Evolutionary conservation across 2,888 invertebrate genomes (phyloP).

Genomic region (Oscheius sp.): DNA sequence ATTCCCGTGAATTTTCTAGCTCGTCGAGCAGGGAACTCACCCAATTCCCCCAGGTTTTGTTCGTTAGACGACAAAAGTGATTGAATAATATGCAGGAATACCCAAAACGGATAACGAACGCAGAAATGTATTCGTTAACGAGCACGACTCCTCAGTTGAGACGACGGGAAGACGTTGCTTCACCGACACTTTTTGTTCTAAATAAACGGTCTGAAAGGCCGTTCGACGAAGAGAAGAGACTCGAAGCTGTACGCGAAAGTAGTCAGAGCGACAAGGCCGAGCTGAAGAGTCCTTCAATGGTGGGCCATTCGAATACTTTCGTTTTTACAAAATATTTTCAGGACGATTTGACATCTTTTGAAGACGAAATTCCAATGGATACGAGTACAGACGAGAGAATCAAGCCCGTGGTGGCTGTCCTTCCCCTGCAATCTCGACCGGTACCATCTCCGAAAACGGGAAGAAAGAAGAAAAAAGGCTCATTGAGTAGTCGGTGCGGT

Average conservation of each 20-base stretch:
- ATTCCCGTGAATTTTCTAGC: constrained; percentile 11
- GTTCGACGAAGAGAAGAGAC: constrained; percentile 6
- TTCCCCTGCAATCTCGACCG: constrained; percentile 14
- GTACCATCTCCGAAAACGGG: constrained; percentile 28
- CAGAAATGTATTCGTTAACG: constrained; percentile 30
- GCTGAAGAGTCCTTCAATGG: constrained; percentile 11
- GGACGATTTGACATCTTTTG: constrained; percentile 57
- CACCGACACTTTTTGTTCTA: constrained; percentile 27
- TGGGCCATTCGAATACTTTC: not conserved
- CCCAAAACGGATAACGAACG: constrained; percentile 6
- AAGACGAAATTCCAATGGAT: constrained; percentile 64
- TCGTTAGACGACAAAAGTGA: not conserved
- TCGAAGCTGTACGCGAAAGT: constrained; percentile 20
- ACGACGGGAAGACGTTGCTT: constrained; percentile 22
- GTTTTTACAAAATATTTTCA: not conserved
- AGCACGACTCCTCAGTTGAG: constrained; percentile 26
- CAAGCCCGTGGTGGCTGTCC: constrained; percentile 10
- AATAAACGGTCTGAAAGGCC: constrained; percentile 21
- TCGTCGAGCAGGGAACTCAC: constrained; percentile 3
- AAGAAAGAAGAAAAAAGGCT: constrained; percentile 28
- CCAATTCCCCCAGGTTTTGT: constrained; percentile 17
- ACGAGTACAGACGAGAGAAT: constrained; percentile 47
- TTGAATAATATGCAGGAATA: constrained; percentile 7
- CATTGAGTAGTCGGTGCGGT: constrained; percentile 40
- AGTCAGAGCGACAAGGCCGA: constrained; percentile 39